Evolutionary conservation across 2,113 vertebrate genomes (phyloP).

Genomic region (Dinomys branickii): DNA sequence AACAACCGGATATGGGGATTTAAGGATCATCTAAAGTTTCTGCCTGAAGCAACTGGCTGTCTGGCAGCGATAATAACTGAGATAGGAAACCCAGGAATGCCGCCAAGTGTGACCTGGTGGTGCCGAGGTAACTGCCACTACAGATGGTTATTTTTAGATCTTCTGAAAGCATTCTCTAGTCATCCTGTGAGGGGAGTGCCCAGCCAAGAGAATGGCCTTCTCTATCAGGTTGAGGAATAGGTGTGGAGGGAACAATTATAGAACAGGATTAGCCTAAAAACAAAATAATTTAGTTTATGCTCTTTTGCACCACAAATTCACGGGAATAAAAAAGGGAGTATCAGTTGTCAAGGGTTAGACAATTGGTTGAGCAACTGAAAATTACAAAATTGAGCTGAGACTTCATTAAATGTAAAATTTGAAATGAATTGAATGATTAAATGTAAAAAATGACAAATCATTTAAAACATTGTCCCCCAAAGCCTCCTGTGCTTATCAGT

Average conservation of each 20-base stretch:
- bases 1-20: slow-evolving; percentile 72
- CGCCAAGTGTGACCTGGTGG: slow-evolving; percentile 21
- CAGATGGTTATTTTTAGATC: slow-evolving; percentile 70
- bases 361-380: neutral
- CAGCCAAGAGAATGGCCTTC: slow-evolving; percentile 1
- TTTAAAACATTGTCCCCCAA: neutral
- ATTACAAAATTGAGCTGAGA: neutral
- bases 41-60: slow-evolving; percentile 54
- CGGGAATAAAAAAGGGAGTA: neutral
- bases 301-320: slow-evolving; percentile 17
- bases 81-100: slow-evolving; percentile 49
- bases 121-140: slow-evolving; percentile 43
- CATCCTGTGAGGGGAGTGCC: neutral
- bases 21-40: slow-evolving; percentile 74
- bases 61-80: slow-evolving; percentile 48
- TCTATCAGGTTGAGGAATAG: neutral
- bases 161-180: neutral
- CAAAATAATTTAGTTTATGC: neutral
- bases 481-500: neutral
- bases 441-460: neutral
- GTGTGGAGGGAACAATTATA: neutral
- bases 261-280: neutral
- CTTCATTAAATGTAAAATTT: neutral
- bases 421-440: slow-evolving; percentile 30
- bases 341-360: neutral